A percentile compares a stretch with the other conserved stretches of the same genome.
Conservation (phyloP, 2,797 vertebrate species). For the Psittacula echo region DNA sequence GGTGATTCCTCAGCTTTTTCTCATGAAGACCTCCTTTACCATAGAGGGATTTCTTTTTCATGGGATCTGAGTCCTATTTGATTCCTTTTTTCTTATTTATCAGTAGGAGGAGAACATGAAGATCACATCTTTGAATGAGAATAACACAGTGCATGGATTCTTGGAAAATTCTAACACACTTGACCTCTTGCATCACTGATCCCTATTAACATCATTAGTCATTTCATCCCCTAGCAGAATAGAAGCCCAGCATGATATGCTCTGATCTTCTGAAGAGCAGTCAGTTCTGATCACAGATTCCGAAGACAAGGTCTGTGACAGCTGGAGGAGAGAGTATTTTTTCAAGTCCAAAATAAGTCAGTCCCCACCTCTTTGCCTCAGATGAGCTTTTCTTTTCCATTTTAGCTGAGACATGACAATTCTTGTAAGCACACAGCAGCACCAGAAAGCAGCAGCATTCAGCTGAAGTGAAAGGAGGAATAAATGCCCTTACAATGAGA, state of each 20-base stretch:
- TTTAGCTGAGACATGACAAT: background rate
- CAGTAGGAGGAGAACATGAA: background rate
- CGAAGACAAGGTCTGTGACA: background rate
- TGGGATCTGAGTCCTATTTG: background rate
- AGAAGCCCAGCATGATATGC: background rate
- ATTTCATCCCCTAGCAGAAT: background rate
- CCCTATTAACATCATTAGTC: background rate
- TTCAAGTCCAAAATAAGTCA: background rate
- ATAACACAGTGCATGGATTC: background rate
- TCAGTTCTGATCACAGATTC: background rate
- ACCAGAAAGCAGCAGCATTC: background rate
- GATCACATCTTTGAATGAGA: background rate
- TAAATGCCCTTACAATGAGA: background rate
- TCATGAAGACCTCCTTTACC: background rate
- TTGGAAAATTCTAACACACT: background rate
- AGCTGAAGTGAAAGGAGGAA: background rate
- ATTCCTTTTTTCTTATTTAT: background rate
- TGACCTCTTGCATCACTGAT: constrained; percentile 13
- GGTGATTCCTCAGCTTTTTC: background rate
- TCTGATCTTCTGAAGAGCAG: constrained; percentile 13
- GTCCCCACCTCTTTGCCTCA: background rate
- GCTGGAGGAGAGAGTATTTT: background rate
- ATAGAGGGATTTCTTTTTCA: background rate
- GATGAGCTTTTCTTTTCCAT: background rate
- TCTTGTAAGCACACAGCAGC: background rate